Base-by-base conservation (phyloP, 2,797 vertebrate species). In the Chaetodon trifasciatus region DNA sequence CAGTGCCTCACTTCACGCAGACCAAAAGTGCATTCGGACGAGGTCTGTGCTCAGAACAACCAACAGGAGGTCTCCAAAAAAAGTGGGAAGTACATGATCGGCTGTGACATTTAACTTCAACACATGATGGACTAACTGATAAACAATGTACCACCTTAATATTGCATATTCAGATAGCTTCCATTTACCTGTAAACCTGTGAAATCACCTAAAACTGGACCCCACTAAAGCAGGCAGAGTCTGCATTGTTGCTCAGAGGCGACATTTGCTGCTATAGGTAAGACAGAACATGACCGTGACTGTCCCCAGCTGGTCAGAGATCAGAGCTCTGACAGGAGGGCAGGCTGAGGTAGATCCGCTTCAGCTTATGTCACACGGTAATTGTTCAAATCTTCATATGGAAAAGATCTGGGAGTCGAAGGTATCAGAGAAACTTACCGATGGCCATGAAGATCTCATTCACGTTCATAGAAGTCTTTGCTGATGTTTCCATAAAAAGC, bases 371-470 rank as follows among this genome's bases (percentile, higher is more conserved):
- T 61, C 23, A 42, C 6, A 10, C 19, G 1, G 50, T 21, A 11
- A 61, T 1, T 50, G 32, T 21, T 4, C 17, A 44, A 19, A n/a
- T 47, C 23, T 56, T 21, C 13, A 42, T 24, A 6, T 3, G 9
- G 1, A 24, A 44, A 35, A 13, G 6, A 23, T 9, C 4, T 9
- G 1, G 4, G 8, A 52, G n/a, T 19, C 32, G 7, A 10, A 61
- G 8, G 46, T 13, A 7, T 10, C 12, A 32, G 3, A 63, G 24
- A 64, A 19, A 88, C 97, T 95, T 93, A 99, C 98, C 98, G 83
- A 99, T 99, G 93, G 98, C 98, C 98, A 99, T 98, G 94, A 99
- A 99, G 93, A 99, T 99, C 96, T 99, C 98, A 72, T 99, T 99
- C 87, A 99, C 98, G 74, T 99, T 99, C 97, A 99, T 96, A 84